A percentile compares a stretch with the other conserved stretches of the same genome.
phyloP scores from a whole-genome alignment of 2,888 invertebrate species.

The Nomada goodeniana region DNA sequence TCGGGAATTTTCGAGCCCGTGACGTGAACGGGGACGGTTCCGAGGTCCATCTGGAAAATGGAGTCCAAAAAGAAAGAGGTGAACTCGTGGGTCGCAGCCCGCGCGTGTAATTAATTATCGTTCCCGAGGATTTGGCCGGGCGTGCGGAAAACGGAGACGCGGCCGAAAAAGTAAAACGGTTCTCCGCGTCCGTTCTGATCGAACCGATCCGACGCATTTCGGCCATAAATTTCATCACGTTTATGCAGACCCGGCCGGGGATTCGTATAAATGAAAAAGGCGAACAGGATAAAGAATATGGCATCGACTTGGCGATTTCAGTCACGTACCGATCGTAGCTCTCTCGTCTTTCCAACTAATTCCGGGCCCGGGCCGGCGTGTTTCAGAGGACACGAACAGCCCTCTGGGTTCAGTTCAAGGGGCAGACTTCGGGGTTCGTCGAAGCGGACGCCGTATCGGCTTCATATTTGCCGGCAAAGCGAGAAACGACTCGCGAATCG shows the following conservation, averaged over 20 bases:
- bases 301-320: slow-evolving; percentile 65
- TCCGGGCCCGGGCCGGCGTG: slow-evolving; percentile 23
- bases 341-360: slow-evolving; percentile 70
- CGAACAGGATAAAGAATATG: slow-evolving; percentile 62
- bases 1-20: slow-evolving; percentile 23
- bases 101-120: slow-evolving; percentile 63
- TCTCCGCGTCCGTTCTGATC: neutral
- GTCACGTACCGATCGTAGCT: slow-evolving; percentile 70
- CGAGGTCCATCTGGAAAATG: slow-evolving; percentile 31
- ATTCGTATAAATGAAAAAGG: slow-evolving; percentile 65
- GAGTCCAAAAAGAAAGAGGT: slow-evolving; percentile 27
- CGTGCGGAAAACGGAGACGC: neutral
- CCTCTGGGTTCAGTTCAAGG: neutral
- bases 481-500: slow-evolving; percentile 39
- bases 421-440: slow-evolving; percentile 1
- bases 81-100: neutral
- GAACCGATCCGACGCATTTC: slow-evolving; percentile 48
- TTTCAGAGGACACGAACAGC: slow-evolving; percentile 37
- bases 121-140: slow-evolving; percentile 14
- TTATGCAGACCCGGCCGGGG: slow-evolving; percentile 54
- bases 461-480: slow-evolving; percentile 52
- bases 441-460: slow-evolving; percentile 20
- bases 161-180: neutral
- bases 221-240: slow-evolving; percentile 63
- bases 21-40: slow-evolving; percentile 7